A percentile compares a stretch with the other conserved stretches of the same genome.
phyloP scores from a whole-genome alignment of 2,797 vertebrate genomes.

The Chlorospingus flavigularis region DNA sequence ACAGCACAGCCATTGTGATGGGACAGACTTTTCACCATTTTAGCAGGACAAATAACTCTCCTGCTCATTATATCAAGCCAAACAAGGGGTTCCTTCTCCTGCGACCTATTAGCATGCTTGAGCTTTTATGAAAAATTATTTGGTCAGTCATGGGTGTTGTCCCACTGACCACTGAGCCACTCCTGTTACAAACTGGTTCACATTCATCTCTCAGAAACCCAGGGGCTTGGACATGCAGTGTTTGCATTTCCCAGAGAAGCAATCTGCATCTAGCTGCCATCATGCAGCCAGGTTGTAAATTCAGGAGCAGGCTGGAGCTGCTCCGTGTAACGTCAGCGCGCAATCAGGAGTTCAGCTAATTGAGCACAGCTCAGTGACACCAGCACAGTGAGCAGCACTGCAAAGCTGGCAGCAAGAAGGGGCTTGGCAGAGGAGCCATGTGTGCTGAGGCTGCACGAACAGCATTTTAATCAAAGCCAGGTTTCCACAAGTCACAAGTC shows the following conservation, averaged over 20 bases:
- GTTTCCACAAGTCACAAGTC: neutral
- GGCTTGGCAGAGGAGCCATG: neutral
- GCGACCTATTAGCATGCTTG: neutral
- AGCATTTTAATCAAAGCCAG: slow-evolving; percentile 32
- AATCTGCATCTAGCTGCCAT: no score
- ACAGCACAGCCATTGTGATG: neutral
- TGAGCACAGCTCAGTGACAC: neutral
- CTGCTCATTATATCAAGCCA: neutral
- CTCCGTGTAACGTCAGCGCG: fast-evolving
- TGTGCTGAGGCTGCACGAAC: neutral
- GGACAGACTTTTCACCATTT: neutral
- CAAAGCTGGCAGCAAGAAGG: neutral
- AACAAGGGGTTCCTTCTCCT: neutral
- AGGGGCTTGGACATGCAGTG: fast-evolving
- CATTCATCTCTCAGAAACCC: neutral
- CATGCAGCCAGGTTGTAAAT: neutral
- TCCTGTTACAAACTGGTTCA: neutral
- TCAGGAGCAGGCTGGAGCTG: neutral
- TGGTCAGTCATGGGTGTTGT: neutral
- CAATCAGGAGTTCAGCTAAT: neutral
- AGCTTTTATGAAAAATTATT: neutral
- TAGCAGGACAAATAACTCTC: neutral
- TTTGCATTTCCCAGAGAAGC: neutral
- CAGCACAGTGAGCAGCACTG: neutral
- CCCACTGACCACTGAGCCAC: neutral